Evolutionary conservation across 1,140 invertebrate species (phyloP).

Genomic region (Cydia amplana): DNA sequence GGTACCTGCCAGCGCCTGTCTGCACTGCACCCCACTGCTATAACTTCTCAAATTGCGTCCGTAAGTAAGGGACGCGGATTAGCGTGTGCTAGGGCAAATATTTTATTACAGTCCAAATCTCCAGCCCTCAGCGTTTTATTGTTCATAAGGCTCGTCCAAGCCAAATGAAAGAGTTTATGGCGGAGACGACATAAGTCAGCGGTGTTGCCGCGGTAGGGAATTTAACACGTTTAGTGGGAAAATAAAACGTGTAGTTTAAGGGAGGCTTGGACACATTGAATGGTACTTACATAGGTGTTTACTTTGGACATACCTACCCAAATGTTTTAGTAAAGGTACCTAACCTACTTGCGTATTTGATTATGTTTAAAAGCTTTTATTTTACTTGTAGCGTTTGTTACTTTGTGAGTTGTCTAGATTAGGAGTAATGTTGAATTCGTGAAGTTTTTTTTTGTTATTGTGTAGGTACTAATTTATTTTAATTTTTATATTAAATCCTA

Average conservation of each 20-base stretch:
- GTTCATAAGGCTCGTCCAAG: constrained; percentile 78
- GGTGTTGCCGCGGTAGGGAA: constrained; percentile 58
- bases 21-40: constrained; percentile 44
- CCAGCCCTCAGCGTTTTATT: constrained; percentile 78
- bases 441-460: too few relatives aligned
- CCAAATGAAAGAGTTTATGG: constrained; percentile 79
- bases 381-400: too few relatives aligned
- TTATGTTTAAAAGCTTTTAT: neutral
- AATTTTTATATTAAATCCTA: neutral
- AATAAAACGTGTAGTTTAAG: constrained; percentile 31
- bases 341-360: too few relatives aligned
- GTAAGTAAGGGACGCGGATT: constrained; percentile 75
- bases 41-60: constrained; percentile 75
- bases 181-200: constrained; percentile 70
- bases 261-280: neutral
- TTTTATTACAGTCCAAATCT: constrained; percentile 79
- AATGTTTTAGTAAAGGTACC: neutral
- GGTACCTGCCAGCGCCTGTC: constrained; percentile 24
- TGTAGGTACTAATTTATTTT: neutral
- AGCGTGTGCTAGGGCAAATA: constrained; percentile 77
- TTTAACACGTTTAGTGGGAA: constrained; percentile 47
- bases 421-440: too few relatives aligned
- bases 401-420: too few relatives aligned
- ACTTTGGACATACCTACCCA: neutral
- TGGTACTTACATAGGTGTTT: neutral